Conservation (phyloP, 1,140 invertebrate genomes). For the Drosophila aff. region DNA sequence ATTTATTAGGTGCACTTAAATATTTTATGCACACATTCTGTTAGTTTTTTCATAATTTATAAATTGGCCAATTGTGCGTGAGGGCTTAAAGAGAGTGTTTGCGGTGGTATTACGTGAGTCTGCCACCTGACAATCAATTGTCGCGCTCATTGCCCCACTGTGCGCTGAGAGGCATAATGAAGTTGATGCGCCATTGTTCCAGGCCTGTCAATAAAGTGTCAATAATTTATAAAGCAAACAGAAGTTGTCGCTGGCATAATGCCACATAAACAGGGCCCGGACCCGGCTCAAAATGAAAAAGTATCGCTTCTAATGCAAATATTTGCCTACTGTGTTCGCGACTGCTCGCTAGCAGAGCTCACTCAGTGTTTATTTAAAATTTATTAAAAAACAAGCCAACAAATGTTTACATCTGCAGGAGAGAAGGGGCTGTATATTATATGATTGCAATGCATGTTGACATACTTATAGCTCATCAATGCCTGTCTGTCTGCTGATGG, state of each 20-base stretch:
- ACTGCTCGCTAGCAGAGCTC: slow-evolving; percentile 24
- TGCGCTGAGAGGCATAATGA: slow-evolving; percentile 53
- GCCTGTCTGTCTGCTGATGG: slow-evolving; percentile 15
- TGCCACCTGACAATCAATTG: slow-evolving; percentile 40
- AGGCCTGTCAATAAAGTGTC: slow-evolving; percentile 79
- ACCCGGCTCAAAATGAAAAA: slow-evolving; percentile 36
- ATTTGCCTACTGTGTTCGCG: slow-evolving; percentile 65
- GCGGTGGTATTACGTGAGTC: slow-evolving; percentile 16
- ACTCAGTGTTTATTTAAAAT: slow-evolving; percentile 76
- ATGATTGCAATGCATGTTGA: slow-evolving; percentile 78
- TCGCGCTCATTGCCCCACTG: slow-evolving; percentile 56
- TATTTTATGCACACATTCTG: slow-evolving; percentile 60
- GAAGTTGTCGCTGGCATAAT: slow-evolving; percentile 65
- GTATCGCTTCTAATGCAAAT: slow-evolving; percentile 73
- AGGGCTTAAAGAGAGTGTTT: slow-evolving; percentile 33
- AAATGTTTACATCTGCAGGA: slow-evolving; percentile 23
- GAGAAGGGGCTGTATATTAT: slow-evolving; percentile 44
- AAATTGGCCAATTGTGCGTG: slow-evolving; percentile 48
- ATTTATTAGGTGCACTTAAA: slow-evolving; percentile 75
- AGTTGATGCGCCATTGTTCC: slow-evolving; percentile 47
- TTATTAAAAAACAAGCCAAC: slow-evolving; percentile 75
- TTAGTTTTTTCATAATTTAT: slow-evolving; percentile 49
- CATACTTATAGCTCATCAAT: slow-evolving; percentile 81
- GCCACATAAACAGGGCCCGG: slow-evolving; percentile 52
- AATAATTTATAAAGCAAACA: slow-evolving; percentile 84